Percentiles rank a stretch among this genome's conserved stretches.
Conservation (phyloP, 2,888 invertebrate genomes). For the Pachymerium ferrugineum region DNA sequence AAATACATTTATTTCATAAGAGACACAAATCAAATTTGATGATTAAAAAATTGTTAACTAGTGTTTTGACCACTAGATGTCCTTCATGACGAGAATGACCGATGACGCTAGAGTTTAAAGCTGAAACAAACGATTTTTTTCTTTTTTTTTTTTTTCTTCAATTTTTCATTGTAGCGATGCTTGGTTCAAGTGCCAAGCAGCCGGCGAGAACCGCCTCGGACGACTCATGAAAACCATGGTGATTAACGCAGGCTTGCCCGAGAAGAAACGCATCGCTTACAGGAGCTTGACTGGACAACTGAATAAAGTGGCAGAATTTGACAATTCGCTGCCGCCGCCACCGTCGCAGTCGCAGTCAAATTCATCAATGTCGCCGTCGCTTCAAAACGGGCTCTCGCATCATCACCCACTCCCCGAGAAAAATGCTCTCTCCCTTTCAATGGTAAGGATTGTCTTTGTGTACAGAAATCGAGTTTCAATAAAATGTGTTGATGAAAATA, state of each 20-base stretch:
- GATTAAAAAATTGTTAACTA: neutral
- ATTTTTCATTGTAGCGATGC: slow-evolving; percentile 29
- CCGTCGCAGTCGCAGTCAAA: neutral
- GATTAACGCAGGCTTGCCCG: slow-evolving; percentile 32
- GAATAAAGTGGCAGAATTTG: slow-evolving; percentile 2
- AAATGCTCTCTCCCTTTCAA: slow-evolving; percentile 30
- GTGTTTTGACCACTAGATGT: slow-evolving; percentile 6
- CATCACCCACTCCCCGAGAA: slow-evolving; percentile 28
- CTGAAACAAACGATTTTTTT: neutral
- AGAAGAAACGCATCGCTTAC: slow-evolving; percentile 34
- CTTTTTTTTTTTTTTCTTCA: slow-evolving; percentile 1
- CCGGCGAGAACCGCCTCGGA: slow-evolving; percentile 33
- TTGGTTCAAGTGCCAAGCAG: slow-evolving; percentile 33
- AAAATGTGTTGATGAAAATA: slow-evolving; percentile 18
- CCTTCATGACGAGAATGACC: neutral
- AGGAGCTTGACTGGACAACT: slow-evolving; percentile 32
- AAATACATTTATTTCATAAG: no score
- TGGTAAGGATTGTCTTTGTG: slow-evolving; percentile 29
- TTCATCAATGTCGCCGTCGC: neutral
- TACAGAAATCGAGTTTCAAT: slow-evolving; percentile 18
- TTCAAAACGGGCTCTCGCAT: slow-evolving; percentile 31
- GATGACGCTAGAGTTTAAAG: slow-evolving; percentile 3
- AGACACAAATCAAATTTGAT: neutral
- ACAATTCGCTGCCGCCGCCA: slow-evolving; percentile 17
- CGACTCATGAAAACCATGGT: slow-evolving; percentile 34